phyloP scores from a whole-genome alignment of 2,888 invertebrate genomes.

The Drosophila prostipennis region DNA sequence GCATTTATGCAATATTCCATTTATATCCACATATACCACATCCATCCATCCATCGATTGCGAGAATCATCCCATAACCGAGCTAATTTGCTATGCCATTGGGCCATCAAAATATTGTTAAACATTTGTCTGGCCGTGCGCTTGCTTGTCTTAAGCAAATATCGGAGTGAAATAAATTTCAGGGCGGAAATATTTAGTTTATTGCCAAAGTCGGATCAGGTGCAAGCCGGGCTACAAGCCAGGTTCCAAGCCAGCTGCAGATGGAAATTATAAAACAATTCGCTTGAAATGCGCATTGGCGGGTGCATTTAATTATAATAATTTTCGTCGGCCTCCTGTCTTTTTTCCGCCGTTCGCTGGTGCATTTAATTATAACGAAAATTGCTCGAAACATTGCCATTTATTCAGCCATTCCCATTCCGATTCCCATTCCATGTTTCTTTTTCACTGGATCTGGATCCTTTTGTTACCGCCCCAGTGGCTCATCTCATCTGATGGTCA shows the following conservation, averaged over 20 bases:
- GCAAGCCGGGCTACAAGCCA: conserved; percentile 11
- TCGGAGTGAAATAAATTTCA: conserved; percentile 74
- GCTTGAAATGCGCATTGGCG: conserved; percentile 71
- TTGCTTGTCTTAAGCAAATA: conserved; percentile 66
- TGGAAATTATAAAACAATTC: conserved; percentile 77
- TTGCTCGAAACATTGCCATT: conserved; percentile 55
- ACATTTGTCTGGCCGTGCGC: conserved; percentile 60
- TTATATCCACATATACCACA: background rate
- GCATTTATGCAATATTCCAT: conserved; percentile 71
- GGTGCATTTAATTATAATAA: conserved; percentile 78
- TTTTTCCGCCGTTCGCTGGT: conserved; percentile 39
- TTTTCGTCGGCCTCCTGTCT: conserved; percentile 50
- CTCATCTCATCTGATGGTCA: conserved; percentile 39
- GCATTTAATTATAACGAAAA: conserved; percentile 76
- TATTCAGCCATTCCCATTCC: conserved; percentile 14
- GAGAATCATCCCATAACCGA: conserved; percentile 24
- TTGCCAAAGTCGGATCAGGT: conserved; percentile 62
- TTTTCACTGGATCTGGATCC: conserved; percentile 5
- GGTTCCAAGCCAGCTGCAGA: conserved; percentile 48
- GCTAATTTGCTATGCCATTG: conserved; percentile 76
- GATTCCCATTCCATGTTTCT: no score
- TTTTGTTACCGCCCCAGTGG: conserved; percentile 31
- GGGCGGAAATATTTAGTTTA: conserved; percentile 83
- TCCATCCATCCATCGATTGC: conserved; percentile 32
- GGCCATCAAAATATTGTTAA: conserved; percentile 78